phyloP scores from a whole-genome alignment of 2,888 invertebrate genomes.

The Phortica okadai region DNA sequence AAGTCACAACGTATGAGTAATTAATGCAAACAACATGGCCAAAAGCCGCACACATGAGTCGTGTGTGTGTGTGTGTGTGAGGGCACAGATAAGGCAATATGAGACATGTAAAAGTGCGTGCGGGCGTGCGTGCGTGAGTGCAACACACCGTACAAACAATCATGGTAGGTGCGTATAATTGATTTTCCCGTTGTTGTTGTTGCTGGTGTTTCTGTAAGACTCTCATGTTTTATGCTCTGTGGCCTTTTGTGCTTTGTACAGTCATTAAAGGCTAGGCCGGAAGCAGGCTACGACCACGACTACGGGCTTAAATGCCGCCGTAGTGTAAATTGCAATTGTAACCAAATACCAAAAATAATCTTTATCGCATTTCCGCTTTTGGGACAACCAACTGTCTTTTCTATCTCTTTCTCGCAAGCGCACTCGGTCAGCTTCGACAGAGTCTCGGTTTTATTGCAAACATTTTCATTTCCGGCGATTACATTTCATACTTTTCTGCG shows the following conservation, averaged over 20 bases:
- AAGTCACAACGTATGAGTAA: conserved; percentile 44
- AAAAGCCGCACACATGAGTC: too few species aligned
- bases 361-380: conserved; percentile 9
- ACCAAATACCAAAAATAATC: not conserved
- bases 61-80: too few species aligned
- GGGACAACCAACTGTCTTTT: not conserved
- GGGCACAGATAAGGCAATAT: not conserved
- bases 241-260: not conserved
- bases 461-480: not conserved
- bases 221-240: not conserved
- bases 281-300: not conserved
- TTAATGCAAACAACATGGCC: conserved; percentile 37
- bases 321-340: not conserved
- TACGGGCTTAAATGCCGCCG: not conserved
- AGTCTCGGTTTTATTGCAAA: not conserved
- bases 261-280: not conserved
- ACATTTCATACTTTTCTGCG: not conserved
- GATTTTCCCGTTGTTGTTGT: not conserved
- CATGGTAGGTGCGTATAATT: not conserved
- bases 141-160: not conserved
- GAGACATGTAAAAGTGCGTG: not conserved
- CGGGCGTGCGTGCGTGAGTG: not conserved
- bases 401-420: not conserved
- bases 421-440: too few species aligned
- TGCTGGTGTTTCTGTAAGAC: not conserved